Percentiles rank a stretch among this genome's conserved stretches.
These are phyloP conservation scores for Morone saxatilis DNA, from an alignment of 2,113 vertebrate species.

Conservation along the genomic window DNA sequence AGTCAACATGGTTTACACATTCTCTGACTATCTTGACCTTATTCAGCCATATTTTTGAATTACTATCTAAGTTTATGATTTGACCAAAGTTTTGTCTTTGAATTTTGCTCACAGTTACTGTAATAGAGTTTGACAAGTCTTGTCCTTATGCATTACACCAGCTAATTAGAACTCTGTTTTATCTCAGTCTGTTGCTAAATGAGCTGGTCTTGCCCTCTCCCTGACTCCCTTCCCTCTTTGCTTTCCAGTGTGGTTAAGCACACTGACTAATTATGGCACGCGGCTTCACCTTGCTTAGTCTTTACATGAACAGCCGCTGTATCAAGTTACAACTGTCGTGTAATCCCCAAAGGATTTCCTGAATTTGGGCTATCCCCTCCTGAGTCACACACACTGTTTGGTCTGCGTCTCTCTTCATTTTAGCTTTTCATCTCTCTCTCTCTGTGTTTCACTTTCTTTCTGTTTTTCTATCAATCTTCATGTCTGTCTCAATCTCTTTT, in stretches of 20 bases:
- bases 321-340: conserved; percentile 51
- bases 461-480: conserved; percentile 7
- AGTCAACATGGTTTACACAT: background rate
- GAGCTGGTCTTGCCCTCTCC: conserved; percentile 47
- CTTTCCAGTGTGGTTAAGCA: conserved; percentile 54
- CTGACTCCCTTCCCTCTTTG: conserved; percentile 51
- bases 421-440: conserved; percentile 23
- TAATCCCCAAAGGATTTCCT: conserved; percentile 54
- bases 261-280: conserved; percentile 60
- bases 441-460: conserved; percentile 15
- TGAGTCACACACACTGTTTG: conserved; percentile 33
- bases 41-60: background rate
- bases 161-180: conserved; percentile 60
- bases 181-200: conserved; percentile 46
- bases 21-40: background rate
- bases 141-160: conserved; percentile 47
- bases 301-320: conserved; percentile 33
- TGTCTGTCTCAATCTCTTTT: conserved; percentile 20
- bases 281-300: conserved; percentile 47
- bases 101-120: conserved; percentile 20
- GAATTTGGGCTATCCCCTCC: conserved; percentile 51
- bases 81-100: conserved; percentile 3
- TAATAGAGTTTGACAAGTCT: conserved; percentile 16
- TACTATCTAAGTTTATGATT: background rate
- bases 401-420: conserved; percentile 20